Evolutionary conservation across 64 coral and sea anemone species (phyloP).

Genomic region (Actinia tenebrosa): DNA sequence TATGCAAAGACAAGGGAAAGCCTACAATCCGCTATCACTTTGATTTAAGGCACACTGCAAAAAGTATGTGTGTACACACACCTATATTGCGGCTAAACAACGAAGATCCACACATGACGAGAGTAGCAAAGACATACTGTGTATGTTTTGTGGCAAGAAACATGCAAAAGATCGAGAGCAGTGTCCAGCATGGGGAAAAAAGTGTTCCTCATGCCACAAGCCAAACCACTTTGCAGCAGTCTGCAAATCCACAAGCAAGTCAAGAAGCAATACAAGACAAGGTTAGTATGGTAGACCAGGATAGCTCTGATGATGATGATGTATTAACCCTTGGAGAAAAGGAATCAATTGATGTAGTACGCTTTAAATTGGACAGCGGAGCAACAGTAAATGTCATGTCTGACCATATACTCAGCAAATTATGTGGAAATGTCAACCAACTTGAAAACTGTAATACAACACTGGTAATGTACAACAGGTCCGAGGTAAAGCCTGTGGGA

Average conservation of each 20-base stretch:
- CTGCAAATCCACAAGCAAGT: too few relatives aligned
- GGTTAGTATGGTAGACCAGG: background rate
- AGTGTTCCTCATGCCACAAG: too few relatives aligned
- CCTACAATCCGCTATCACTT: background rate
- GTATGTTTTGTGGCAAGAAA: too few relatives aligned
- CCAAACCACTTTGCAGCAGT: too few relatives aligned
- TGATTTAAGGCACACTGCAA: conserved; percentile 59
- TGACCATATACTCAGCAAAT: too few relatives aligned
- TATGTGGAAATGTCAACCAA: too few relatives aligned
- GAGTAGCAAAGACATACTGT: too few relatives aligned
- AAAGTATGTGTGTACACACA: conserved; percentile 19
- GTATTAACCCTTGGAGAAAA: background rate
- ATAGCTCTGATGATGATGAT: conserved; percentile 3
- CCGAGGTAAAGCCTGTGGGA: conserved; percentile 26
- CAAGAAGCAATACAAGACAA: background rate
- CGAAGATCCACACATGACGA: too few relatives aligned
- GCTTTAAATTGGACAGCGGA: conserved; percentile 35
- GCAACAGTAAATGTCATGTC: conserved; percentile 27
- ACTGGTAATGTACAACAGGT: conserved; percentile 20
- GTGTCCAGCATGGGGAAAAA: too few relatives aligned
- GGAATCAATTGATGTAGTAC: conserved; percentile 7
- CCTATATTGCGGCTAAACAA: background rate
- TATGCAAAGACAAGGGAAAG: conserved; percentile 19
- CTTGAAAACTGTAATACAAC: too few relatives aligned
- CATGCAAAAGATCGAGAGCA: too few relatives aligned